Base-by-base conservation (phyloP, 2,113 vertebrate species). In the Strix uralensis region DNA sequence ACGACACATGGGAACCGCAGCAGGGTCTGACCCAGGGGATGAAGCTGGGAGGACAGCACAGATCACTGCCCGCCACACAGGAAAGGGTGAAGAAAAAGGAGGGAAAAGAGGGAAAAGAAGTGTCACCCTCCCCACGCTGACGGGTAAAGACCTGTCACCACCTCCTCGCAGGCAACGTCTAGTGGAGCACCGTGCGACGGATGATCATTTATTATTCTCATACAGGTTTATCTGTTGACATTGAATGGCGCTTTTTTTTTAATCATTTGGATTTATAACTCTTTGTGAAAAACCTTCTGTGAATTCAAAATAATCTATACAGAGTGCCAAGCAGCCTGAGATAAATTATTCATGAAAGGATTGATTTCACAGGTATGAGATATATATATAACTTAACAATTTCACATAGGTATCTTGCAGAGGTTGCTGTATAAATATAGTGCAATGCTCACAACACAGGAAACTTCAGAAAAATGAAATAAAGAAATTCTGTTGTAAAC, bases 291-390 rank as follows among this genome's bases (percentile, higher is more conserved):
- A n/a, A 40, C 83, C 83, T 86, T 70, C 70, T 57, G 9, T 34
- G 44, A 74, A 93, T 90, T 93, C 85, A 38, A 72, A 94, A 61
- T 29, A 21, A 81, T 26, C 44, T 11, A 42, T 29, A 27, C 1
- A 3, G 73, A 52, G 54, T 44, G 82, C 27, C 82, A 92, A 85
- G 86, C 62, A 92, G 91, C 59, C 75, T 17, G 29, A 32, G 75
- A 86, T 93, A 74, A 88, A 95, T 95, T 86, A 96, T 96, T 95
- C 72, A 88, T 86, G 80, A 67, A 15, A 69, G 61, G 72, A 25
- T 36, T 71, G 82, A 81, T 86, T 94, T 95, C 55, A 36, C 72
- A 95, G 94, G 94, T 88, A 65, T 23, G 79, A 81, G 3, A 40
- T 2, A 27, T 3, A 38, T 3, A 36, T 22, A 42, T 51, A 26